Base-by-base conservation (phyloP, 1,140 invertebrate genomes). In the Lanistes nyassanus region DNA sequence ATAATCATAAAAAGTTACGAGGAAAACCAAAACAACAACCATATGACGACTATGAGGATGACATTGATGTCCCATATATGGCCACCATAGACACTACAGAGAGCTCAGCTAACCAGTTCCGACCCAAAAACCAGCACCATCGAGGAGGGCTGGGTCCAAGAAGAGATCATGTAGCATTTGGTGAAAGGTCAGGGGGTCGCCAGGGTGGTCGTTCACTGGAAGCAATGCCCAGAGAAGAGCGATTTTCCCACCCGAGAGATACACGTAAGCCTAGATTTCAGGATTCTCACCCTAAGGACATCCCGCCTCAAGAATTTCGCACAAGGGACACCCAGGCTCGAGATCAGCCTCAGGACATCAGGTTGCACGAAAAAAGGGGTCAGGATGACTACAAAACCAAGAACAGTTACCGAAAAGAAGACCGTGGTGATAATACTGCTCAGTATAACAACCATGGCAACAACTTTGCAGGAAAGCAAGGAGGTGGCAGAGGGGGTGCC, bases 61-160 rank as follows among this genome's bases (percentile, higher is more conserved):
- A 72, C 21, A 60, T 72, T 72, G 70, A 72, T 36, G 70, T 60
- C 2, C 70, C 70, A 2, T 72, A 72, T 56, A 72, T 72, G 70
- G 60, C 70, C 31, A 72, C 70, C 53, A 72, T 72, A 26, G 70
- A 72, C 47, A 72, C 70, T n/a, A 60, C 70, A 26, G 51, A 72
- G 47, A 72, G 70, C 70, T 72, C 70, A 7, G 70, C 70, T 29
- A 56, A 72, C 56, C 56, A 37, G 34, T 72, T 29, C 36, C 56
- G 39, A 3, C 55, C 70, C 16, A 37, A 37, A 6, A 26, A 23
- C 9, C 70, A 62, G 70, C 53, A 56, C 16, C 55, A 34, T 5
- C 37, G 55, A 42, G 70, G 70, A 26, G 56, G 23, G 9, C 42
- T 6, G 5, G 42, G 68, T 36, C 68, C 26, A n/a, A 60, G 70